Percentiles rank a stretch among this genome's conserved stretches.
These are phyloP conservation scores for Sinosuthora webbiana DNA, from an alignment of 2,113 vertebrate genomes.

Conservation along the genomic window DNA sequence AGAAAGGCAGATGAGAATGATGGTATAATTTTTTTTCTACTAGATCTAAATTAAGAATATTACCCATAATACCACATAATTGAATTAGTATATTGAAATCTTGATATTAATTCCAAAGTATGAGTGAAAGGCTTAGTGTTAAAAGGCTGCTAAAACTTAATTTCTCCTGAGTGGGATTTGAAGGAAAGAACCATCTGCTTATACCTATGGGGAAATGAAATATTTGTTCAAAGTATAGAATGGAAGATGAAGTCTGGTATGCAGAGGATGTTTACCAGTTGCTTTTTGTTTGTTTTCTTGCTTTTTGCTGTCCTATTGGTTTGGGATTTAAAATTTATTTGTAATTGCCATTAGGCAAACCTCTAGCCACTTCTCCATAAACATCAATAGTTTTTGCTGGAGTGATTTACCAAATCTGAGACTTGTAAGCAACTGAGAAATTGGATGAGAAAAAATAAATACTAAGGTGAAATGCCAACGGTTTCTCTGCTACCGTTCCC, in stretches of 20 bases:
- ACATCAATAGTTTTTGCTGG: neutral
- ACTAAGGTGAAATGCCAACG: neutral
- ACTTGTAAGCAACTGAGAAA: neutral
- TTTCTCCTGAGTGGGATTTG: neutral
- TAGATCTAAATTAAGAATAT: conserved; percentile 18
- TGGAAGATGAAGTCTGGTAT: neutral
- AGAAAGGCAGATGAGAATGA: neutral
- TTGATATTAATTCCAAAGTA: conserved; percentile 23
- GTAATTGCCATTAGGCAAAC: neutral
- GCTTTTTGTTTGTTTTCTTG: neutral
- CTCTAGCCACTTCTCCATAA: neutral
- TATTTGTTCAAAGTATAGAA: neutral
- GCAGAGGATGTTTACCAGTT: neutral
- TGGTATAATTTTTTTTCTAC: neutral
- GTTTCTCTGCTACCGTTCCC: neutral
- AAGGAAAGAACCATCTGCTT: neutral
- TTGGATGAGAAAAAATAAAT: neutral
- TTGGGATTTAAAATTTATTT: neutral
- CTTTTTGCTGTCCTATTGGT: neutral
- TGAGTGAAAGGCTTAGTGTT: neutral
- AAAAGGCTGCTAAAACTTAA: conserved; percentile 18
- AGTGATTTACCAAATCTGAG: neutral
- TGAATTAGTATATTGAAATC: conserved; percentile 43
- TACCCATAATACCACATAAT: neutral
- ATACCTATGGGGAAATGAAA: neutral